phyloP scores from a whole-genome alignment of 2,888 invertebrate species.

The Tenthredo livida region DNA sequence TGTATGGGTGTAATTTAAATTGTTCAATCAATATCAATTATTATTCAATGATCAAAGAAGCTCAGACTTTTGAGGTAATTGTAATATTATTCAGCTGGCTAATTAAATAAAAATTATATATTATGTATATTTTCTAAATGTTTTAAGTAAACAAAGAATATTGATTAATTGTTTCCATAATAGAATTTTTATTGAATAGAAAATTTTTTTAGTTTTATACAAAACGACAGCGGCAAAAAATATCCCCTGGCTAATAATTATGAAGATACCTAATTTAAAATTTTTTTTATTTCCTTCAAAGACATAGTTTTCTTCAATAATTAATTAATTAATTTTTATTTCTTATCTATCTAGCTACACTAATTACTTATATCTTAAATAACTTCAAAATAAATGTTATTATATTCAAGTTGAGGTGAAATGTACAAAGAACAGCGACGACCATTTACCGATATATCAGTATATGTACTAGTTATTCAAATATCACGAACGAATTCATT shows the following conservation, averaged over 20 bases:
- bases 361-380: constrained; percentile 33
- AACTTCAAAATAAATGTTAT: constrained; percentile 39
- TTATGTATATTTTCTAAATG: constrained; percentile 28
- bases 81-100: neutral
- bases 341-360: constrained; percentile 51
- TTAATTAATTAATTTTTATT: constrained; percentile 30
- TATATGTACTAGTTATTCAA: neutral
- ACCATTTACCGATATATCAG: neutral
- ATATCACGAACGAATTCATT: neutral
- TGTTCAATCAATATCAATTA: neutral
- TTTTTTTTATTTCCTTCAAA: constrained; percentile 9
- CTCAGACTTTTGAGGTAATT: neutral
- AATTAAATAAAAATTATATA: constrained; percentile 14
- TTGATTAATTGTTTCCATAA: constrained; percentile 10
- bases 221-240: neutral
- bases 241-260: neutral
- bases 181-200: neutral
- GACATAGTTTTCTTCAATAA: neutral
- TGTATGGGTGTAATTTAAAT: neutral
- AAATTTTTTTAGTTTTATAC: neutral
- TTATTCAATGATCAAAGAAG: neutral
- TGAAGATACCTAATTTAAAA: neutral
- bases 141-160: neutral
- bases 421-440: constrained; percentile 42
- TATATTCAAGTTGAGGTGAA: constrained; percentile 19